Percentiles rank a stretch among this genome's conserved stretches.
Conservation (phyloP, 1,140 invertebrate genomes). For the Pseudomyrmex concolor region DNA sequence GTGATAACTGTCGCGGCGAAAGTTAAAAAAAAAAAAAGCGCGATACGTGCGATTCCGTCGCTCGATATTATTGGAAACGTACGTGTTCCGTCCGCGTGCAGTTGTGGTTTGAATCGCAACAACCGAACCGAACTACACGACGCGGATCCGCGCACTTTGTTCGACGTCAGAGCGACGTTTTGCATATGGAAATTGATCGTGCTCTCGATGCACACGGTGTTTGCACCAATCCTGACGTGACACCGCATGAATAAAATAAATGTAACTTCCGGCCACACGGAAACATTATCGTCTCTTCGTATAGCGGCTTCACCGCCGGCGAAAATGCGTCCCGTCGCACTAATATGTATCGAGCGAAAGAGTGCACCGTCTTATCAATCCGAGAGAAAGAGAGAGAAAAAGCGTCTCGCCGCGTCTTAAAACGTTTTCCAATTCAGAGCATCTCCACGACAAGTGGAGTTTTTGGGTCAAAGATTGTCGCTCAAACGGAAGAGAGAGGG, state of each 20-base stretch:
- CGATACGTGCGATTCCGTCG: not conserved
- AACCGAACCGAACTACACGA: constrained; percentile 56
- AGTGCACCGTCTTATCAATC: constrained; percentile 53
- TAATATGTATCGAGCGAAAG: constrained; percentile 44
- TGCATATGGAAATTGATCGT: constrained; percentile 78
- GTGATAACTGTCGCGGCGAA: not conserved
- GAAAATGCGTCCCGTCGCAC: not conserved
- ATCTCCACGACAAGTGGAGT: constrained; percentile 46
- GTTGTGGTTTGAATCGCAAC: constrained; percentile 24
- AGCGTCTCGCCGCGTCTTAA: constrained; percentile 21
- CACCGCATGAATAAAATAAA: constrained; percentile 78
- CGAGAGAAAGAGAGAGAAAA: not conserved
- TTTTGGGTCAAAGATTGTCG: constrained; percentile 41
- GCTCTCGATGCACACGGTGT: constrained; percentile 57
- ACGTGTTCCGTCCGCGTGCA: constrained; percentile 12
- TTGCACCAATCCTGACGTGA: constrained; percentile 66
- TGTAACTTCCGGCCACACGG: constrained; percentile 68
- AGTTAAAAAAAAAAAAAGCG: not conserved
- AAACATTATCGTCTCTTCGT: constrained; percentile 55
- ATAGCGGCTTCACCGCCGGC: not conserved
- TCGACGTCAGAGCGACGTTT: constrained; percentile 66
- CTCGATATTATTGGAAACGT: constrained; percentile 18
- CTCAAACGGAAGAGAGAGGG: constrained; percentile 6
- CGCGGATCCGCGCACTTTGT: constrained; percentile 65
- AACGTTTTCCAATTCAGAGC: constrained; percentile 51